Evolutionary conservation across 2,888 invertebrate species (phyloP).

Genomic region (Hirudinaria manillensis): DNA sequence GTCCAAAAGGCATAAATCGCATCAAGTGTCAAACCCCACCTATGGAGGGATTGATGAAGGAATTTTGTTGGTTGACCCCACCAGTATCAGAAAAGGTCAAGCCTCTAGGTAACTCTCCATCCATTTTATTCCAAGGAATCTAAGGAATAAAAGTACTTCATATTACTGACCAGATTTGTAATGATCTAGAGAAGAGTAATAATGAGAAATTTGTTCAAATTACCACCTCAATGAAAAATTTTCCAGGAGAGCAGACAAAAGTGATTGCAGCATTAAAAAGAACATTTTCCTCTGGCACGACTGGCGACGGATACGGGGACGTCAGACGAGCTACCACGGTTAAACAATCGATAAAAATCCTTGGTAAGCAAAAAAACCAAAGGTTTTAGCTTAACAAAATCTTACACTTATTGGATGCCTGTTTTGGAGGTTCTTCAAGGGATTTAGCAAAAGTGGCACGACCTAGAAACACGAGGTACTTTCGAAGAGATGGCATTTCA

Average conservation of each 20-base stretch:
- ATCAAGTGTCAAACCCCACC: not conserved
- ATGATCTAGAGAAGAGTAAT: not conserved
- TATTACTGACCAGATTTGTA: not conserved
- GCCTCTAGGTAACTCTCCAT: not conserved
- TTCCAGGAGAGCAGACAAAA: not conserved
- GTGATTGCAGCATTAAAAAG: not conserved
- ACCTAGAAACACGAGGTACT: conserved; percentile 12
- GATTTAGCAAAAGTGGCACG: conserved; percentile 11
- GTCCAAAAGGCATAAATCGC: not conserved
- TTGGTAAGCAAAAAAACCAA: not conserved
- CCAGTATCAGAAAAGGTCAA: not conserved
- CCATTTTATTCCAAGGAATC: not conserved
- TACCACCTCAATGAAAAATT: not conserved
- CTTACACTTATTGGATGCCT: not conserved
- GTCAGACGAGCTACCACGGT: not conserved
- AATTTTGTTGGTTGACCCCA: not conserved
- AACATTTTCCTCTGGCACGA: not conserved
- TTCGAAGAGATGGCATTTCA: not conserved
- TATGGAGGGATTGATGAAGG: not conserved
- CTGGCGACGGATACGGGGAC: not conserved
- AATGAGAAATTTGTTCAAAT: not conserved
- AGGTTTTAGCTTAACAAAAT: not conserved
- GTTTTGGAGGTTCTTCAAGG: not conserved
- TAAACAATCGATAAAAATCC: not conserved
- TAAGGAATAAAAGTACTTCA: not conserved